These are phyloP conservation scores for Poeciliopsis turrubarensis DNA, from an alignment of 2,113 vertebrate species.

Conservation along the genomic window DNA sequence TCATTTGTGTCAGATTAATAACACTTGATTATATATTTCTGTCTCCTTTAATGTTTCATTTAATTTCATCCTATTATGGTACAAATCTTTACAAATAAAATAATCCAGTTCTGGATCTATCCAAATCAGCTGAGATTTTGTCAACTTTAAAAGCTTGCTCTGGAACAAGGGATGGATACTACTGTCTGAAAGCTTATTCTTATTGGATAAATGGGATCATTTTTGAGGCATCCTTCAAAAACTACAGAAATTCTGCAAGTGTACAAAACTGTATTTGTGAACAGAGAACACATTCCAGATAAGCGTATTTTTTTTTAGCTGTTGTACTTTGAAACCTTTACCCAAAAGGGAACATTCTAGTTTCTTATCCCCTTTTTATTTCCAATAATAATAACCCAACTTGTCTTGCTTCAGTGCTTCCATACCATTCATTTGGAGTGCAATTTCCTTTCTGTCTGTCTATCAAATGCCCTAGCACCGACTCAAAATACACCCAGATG, in stretches of 20 bases:
- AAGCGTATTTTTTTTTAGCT: slow-evolving; percentile 9
- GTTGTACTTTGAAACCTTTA: slow-evolving; percentile 35
- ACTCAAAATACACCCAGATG: slow-evolving; percentile 63
- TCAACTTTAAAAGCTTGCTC: neutral
- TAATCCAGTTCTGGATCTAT: neutral
- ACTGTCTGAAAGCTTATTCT: neutral
- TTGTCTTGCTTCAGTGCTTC: slow-evolving; percentile 46
- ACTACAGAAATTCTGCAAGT: neutral
- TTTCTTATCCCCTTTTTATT: slow-evolving; percentile 52
- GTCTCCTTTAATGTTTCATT: neutral
- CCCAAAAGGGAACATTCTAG: slow-evolving; percentile 42
- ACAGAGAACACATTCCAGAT: neutral
- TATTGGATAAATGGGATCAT: neutral
- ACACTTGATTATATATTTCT: neutral
- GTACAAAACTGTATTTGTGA: neutral
- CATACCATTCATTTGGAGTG: slow-evolving; percentile 45
- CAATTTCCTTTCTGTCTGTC: slow-evolving; percentile 62
- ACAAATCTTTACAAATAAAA: neutral
- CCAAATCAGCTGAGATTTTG: neutral
- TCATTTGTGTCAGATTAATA: neutral
- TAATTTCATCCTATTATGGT: neutral
- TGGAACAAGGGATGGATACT: neutral
- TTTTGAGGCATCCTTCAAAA: neutral
- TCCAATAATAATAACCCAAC: slow-evolving; percentile 54
- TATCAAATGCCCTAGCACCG: slow-evolving; percentile 49